phyloP scores from a whole-genome alignment of 2,113 vertebrate species.

The Psilopsiagon aurifrons region DNA sequence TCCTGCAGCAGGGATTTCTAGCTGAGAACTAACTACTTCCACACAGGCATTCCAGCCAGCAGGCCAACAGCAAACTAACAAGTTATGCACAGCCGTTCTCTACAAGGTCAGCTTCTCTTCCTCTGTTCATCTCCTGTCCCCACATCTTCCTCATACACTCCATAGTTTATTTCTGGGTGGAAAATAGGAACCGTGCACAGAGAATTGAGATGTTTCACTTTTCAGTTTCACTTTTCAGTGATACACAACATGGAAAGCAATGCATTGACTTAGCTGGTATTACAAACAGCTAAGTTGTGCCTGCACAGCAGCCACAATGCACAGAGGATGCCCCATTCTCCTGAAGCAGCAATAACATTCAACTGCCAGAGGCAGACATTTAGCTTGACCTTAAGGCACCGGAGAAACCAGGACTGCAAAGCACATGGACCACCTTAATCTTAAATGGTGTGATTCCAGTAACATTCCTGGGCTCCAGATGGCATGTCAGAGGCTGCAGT shows the following conservation, averaged over 20 bases:
- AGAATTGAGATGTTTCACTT: background rate
- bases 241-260: background rate
- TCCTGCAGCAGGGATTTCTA: background rate
- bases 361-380: background rate
- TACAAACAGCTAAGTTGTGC: background rate
- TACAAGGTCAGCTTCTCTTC: background rate
- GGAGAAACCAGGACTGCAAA: background rate
- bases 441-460: background rate
- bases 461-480: background rate
- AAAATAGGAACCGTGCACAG: background rate
- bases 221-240: background rate
- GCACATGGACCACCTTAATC: background rate
- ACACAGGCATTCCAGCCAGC: background rate
- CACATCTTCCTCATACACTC: no score
- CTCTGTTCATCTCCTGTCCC: background rate
- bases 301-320: background rate
- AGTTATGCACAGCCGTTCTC: background rate
- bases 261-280: background rate
- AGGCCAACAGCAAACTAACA: background rate
- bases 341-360: background rate
- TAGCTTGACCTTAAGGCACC: background rate
- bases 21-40: background rate
- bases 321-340: background rate
- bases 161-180: background rate
- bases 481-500: background rate